These are phyloP conservation scores for Electrona antarctica DNA, from an alignment of 2,113 vertebrate genomes.

Conservation along the genomic window DNA sequence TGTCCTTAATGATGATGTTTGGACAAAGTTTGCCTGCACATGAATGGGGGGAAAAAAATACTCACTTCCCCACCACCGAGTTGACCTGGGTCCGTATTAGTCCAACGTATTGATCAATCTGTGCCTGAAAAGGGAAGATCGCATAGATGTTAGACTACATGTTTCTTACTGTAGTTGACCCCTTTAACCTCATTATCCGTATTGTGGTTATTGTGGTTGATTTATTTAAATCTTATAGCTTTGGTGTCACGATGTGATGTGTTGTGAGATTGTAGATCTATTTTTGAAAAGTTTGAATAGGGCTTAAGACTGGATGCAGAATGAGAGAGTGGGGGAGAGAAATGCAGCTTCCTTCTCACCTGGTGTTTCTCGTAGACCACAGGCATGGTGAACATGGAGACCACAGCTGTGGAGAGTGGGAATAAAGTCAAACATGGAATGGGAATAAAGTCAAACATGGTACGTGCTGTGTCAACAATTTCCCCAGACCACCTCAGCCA, in stretches of 20 bases:
- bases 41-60: conserved; percentile 47
- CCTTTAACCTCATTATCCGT: too few species aligned
- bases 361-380: conserved; percentile 99
- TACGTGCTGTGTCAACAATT: conserved; percentile 19
- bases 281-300: too few species aligned
- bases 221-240: too few species aligned
- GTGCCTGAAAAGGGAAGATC: conserved; percentile 80
- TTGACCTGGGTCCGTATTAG: conserved; percentile 96
- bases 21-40: not conserved
- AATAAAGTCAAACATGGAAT: conserved; percentile 29
- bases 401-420: conserved; percentile 83
- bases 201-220: too few species aligned
- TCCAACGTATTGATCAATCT: conserved; percentile 97
- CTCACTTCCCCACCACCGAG: conserved; percentile 96
- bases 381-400: conserved; percentile 97
- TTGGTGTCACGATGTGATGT: too few species aligned
- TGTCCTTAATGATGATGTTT: conserved; percentile 1
- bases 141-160: not conserved
- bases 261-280: too few species aligned
- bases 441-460: conserved; percentile 27
- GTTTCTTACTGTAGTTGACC: not conserved
- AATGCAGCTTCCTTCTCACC: conserved; percentile 76
- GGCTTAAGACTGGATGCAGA: too few species aligned
- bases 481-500: not conserved
- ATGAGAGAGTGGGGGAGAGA: not conserved